Evolutionary conservation across 2,888 invertebrate species (phyloP), one percentile per base, ranked within the genome.

Genomic region (Melangyna quadrimaculata): DNA sequence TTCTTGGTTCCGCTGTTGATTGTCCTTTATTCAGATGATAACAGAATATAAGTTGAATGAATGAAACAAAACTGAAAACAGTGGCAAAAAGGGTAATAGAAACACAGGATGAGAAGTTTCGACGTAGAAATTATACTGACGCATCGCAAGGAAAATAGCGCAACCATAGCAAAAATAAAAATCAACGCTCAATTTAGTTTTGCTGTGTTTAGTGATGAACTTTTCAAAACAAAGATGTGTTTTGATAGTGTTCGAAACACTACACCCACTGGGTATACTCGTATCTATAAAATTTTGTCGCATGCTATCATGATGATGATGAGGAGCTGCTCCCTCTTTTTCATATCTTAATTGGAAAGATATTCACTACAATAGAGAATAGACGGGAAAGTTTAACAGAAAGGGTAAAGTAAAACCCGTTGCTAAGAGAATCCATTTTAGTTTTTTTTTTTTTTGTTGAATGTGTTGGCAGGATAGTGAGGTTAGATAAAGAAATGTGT

Each of bases 171-270:
- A 14, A 59, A 59, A 59, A 59, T 37, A 59, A 63, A 86, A 86
- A 86, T 86, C 86, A 86, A 81, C 86, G 86, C 86, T 86, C 81
- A 45, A 86, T 86, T 86, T 81, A 77, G 77, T 86, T 86, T 81
- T 78, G 72, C 51, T 45, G 22, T 63, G 55, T 80, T 77, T 77
- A 27, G n/a, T n/a, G 84, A 86, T 86, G 86, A 86, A 81, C 77
- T 86, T 80, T 81, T 40, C 63, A 81, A 81, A 73, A 67, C n/a
- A n/a, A n/a, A n/a, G n/a, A n/a, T 45, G 65, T 65, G 63, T 73
- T 74, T 67, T 86, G 72, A 78, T 78, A 83, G 74, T n/a, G n/a
- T 79, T 78, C 51, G 22, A 43, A 70, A 65, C 70, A 14, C 35
- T n/a, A n/a, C 79, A 65, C 59, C 59, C 37, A 57, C 27, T 35